A percentile compares a stretch with the other conserved stretches of the same genome.
phyloP scores from a whole-genome alignment of 2,888 invertebrate genomes.

The Morpho achilles region DNA sequence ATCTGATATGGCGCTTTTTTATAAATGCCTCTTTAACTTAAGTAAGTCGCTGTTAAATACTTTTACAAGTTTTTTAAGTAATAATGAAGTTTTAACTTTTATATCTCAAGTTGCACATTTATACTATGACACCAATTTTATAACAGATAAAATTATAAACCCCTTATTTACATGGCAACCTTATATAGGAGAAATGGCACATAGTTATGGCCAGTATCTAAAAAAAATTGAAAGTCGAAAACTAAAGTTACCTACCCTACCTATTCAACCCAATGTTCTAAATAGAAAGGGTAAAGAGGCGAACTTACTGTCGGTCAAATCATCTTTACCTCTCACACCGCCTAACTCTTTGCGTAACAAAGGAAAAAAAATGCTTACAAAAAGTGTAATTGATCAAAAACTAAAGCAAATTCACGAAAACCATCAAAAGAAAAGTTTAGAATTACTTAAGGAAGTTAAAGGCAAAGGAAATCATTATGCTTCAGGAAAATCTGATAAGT shows the following conservation, averaged over 20 bases:
- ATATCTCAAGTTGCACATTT: conserved; percentile 67
- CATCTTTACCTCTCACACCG: conserved; percentile 34
- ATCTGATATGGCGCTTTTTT: conserved; percentile 48
- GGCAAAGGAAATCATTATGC: conserved; percentile 48
- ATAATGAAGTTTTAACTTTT: conserved; percentile 61
- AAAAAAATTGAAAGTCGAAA: conserved; percentile 50
- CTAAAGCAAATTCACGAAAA: conserved; percentile 51
- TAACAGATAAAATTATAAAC: conserved; percentile 67
- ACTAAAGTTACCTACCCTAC: conserved; percentile 52
- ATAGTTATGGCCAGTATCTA: conserved; percentile 52
- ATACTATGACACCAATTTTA: conserved; percentile 70
- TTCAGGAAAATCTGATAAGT: conserved; percentile 46
- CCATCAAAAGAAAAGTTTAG: conserved; percentile 54
- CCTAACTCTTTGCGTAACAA: conserved; percentile 46
- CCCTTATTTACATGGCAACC: conserved; percentile 72
- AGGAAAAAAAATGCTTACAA: conserved; percentile 54
- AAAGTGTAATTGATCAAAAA: conserved; percentile 54
- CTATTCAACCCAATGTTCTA: conserved; percentile 55
- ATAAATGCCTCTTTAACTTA: conserved; percentile 65
- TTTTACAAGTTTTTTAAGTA: conserved; percentile 62
- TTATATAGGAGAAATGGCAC: conserved; percentile 61
- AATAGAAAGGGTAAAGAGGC: conserved; percentile 44
- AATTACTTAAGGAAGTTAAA: conserved; percentile 51
- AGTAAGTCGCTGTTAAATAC: conserved; percentile 52
- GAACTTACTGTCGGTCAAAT: conserved; percentile 11